Evolutionary conservation across 2,797 vertebrate genomes (phyloP), one percentile per base, ranked within the genome.

Genomic region (Pitangus sulphuratus): DNA sequence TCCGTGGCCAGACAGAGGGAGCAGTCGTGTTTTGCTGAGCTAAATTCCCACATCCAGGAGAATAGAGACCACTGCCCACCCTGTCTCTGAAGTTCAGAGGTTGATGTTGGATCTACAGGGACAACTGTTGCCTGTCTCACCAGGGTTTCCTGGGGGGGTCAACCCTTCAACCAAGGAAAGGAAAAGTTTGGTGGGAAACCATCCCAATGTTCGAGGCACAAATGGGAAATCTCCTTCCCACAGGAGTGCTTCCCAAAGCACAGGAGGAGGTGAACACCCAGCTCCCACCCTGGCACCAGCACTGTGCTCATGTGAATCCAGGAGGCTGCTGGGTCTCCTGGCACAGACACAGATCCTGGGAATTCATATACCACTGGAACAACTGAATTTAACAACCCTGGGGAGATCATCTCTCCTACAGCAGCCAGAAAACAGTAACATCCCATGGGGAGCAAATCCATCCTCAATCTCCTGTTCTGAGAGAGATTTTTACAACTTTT

Each of bases 361-460:
- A 19, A 22, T 3, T 0, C 3, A 2, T 1, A 17, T 0, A 56
- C 14, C 13, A 10, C 50, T 8, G 4, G 25, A 57, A 37, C 5
- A 11, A 11, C 2, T 8, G 13, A 44, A 15, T 3, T 51, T 4
- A 7, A 6, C 69, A 72, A n/a, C n/a, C 5, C 19, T 15, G 2
- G 2, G 14, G 35, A 50, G 24, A 51, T 6, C 6, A 30, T 3
- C 3, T 18, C 64, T 75, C 19, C 31, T 30, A 4, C 19, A 65
- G 39, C 45, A 84, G 18, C 24, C 70, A 12, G 54, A 56, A 64
- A 3, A 6, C 19, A 65, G 0, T 0, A 47, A 42, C 4, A 30
- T 2, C 18, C 8, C 11, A 25, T 0, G 1, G 4, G 1, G 1
- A 16, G 2, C 0, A 40, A 37, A 68, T 0, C 3, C 15, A 71